Percentiles rank a stretch among this genome's conserved stretches.
phyloP scores from a whole-genome alignment of 2,888 invertebrate species.

The Polyploca ridens region DNA sequence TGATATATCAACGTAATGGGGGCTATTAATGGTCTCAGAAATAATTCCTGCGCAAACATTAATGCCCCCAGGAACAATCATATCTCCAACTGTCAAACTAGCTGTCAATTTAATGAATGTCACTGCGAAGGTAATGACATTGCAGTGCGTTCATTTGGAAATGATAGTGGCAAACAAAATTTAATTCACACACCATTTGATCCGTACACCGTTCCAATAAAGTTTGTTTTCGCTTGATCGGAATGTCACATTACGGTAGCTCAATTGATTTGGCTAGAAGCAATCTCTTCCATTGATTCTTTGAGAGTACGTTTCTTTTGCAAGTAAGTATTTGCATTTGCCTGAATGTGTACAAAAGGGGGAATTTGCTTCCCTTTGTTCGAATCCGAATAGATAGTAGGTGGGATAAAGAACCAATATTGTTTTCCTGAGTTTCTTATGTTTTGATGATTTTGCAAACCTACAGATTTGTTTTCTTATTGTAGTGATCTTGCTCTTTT shows the following conservation, averaged over 20 bases:
- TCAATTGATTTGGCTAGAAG: conserved; percentile 63
- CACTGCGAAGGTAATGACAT: conserved; percentile 68
- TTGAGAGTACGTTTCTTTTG: conserved; percentile 62
- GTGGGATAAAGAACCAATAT: conserved; percentile 43
- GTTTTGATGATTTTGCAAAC: conserved; percentile 16
- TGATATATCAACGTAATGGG: neutral
- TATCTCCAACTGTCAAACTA: conserved; percentile 70
- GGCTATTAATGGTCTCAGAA: conserved; percentile 64
- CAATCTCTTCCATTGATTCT: conserved; percentile 65
- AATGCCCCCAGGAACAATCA: conserved; percentile 55
- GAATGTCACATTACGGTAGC: conserved; percentile 20
- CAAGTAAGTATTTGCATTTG: conserved; percentile 68
- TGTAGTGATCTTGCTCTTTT: conserved; percentile 7
- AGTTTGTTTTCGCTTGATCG: conserved; percentile 28
- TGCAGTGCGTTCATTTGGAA: conserved; percentile 64
- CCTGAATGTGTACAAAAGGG: conserved; percentile 62
- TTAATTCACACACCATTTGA: conserved; percentile 23
- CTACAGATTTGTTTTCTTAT: conserved; percentile 4
- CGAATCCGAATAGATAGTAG: conserved; percentile 53
- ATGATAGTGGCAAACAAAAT: conserved; percentile 59
- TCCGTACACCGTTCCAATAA: conserved; percentile 27
- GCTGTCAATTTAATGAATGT: conserved; percentile 73
- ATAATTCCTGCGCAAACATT: conserved; percentile 64
- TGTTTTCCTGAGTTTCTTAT: conserved; percentile 25
- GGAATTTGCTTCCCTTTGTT: conserved; percentile 67